A percentile compares a stretch with the other conserved stretches of the same genome.
phyloP scores from a whole-genome alignment of 2,113 vertebrate species.

The Monarcha castaneiventris region DNA sequence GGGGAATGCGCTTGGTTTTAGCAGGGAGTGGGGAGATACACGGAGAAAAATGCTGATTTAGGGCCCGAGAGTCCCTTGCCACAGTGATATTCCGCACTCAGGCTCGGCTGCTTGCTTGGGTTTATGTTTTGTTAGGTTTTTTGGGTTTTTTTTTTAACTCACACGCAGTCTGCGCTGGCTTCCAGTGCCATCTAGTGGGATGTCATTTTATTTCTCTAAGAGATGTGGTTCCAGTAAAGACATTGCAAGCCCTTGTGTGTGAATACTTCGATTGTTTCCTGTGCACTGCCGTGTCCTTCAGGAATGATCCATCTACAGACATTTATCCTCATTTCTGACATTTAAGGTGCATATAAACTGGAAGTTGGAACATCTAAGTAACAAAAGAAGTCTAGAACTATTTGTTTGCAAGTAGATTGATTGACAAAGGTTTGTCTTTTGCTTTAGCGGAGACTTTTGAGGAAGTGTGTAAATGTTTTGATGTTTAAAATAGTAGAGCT shows the following conservation, averaged over 20 bases:
- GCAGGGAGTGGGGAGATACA: neutral
- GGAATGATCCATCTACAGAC: neutral
- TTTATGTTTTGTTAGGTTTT: neutral
- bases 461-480: neutral
- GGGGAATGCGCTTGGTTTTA: neutral
- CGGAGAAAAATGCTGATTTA: neutral
- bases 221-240: neutral
- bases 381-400: neutral
- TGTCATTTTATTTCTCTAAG: accelerated
- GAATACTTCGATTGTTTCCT: accelerated
- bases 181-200: slow-evolving; percentile 56
- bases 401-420: neutral
- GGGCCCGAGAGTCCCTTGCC: too few species aligned
- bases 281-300: accelerated
- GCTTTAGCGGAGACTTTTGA: neutral
- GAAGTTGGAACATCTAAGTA: neutral
- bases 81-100: accelerated
- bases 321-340: neutral
- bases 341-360: neutral
- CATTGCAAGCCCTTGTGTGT: accelerated
- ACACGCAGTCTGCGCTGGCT: neutral
- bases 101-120: accelerated
- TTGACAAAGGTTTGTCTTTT: neutral
- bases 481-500: neutral
- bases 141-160: too few species aligned